Evolutionary conservation across 1,140 invertebrate species (phyloP).

Genomic region (Drosophila takahashii): DNA sequence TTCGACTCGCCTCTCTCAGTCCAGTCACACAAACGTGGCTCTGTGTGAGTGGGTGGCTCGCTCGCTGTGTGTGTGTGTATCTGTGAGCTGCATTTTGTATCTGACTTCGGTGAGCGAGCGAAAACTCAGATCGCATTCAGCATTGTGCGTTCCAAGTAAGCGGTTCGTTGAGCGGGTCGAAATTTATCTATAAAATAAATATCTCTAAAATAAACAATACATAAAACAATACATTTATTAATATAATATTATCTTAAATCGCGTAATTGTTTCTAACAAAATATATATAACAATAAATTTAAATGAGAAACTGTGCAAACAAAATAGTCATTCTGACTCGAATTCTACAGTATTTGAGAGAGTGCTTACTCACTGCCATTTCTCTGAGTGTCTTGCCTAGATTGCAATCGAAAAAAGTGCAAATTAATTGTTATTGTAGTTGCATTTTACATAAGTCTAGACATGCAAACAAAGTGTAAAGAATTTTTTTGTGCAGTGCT

Average conservation of each 20-base stretch:
- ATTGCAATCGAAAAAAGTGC: constrained; percentile 39
- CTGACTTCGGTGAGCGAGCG: constrained; percentile 24
- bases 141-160: constrained; percentile 51
- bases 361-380: not conserved
- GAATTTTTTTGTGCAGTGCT: constrained; percentile 2
- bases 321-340: not conserved
- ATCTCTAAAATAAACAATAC: constrained; percentile 9
- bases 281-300: not conserved
- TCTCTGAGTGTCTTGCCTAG: constrained; percentile 15
- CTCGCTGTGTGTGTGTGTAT: constrained; percentile 13
- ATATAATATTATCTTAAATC: not conserved
- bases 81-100: constrained; percentile 38
- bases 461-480: constrained; percentile 1
- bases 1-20: constrained; percentile 6
- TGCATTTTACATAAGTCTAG: constrained; percentile 59
- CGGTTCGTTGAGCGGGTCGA: constrained; percentile 51
- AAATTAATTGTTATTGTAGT: constrained; percentile 41
- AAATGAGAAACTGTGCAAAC: not conserved
- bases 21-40: constrained; percentile 11
- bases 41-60: constrained; percentile 30
- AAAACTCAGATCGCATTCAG: constrained; percentile 52
- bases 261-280: not conserved
- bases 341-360: not conserved
- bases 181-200: constrained; percentile 4
- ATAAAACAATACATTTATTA: not conserved